These are phyloP conservation scores for Corydoras sp. DNA, from an alignment of 2,113 vertebrate species.

Conservation along the genomic window DNA sequence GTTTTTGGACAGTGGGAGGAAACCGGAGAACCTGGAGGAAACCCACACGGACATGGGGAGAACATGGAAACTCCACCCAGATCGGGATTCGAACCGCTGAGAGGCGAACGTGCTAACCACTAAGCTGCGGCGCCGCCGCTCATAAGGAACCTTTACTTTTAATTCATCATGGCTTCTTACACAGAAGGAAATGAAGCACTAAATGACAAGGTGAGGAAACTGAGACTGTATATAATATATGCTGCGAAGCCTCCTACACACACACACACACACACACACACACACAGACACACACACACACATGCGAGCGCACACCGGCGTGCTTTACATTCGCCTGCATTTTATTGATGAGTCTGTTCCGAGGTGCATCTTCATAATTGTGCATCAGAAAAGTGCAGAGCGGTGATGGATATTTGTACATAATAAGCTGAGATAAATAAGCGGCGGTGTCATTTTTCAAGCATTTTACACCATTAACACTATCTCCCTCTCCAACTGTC, in stretches of 20 bases:
- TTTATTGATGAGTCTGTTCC: constrained; percentile 59
- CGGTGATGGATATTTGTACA: constrained; percentile 67
- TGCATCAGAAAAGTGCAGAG: constrained; percentile 58
- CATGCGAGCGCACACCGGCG: no score
- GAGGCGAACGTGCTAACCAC: no score
- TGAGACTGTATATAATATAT: not conserved
- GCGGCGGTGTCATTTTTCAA: constrained; percentile 62
- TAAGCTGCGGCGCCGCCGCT: no score
- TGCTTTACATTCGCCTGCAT: constrained; percentile 24
- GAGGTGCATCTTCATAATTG: constrained; percentile 68
- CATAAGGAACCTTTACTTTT: no score
- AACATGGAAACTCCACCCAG: no score
- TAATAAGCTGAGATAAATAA: constrained; percentile 60
- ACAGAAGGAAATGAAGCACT: no score
- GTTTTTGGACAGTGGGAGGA: no score
- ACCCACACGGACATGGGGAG: no score
- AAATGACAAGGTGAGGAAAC: not conserved
- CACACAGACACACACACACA: constrained; percentile 6
- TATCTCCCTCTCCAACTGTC: constrained; percentile 62
- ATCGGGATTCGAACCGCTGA: no score
- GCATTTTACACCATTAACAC: constrained; percentile 68
- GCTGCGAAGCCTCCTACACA: not conserved
- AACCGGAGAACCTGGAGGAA: no score
- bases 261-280: constrained; percentile 8
- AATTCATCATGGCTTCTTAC: no score